Conservation (phyloP, 2,113 vertebrate genomes). For the Pseudonaja textilis region DNA sequence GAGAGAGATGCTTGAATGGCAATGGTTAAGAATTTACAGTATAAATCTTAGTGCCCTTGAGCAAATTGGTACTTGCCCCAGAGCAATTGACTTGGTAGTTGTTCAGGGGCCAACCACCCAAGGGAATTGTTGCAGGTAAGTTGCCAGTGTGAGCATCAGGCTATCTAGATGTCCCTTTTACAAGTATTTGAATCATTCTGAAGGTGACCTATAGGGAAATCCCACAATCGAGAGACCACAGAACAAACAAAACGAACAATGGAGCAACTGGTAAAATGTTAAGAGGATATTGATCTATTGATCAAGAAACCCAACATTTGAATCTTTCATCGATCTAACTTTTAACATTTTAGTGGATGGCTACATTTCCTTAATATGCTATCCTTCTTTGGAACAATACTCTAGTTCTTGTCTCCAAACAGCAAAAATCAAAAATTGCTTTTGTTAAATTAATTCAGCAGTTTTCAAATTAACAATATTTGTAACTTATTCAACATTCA, state of each 20-base stretch:
- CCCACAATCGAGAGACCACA: not conserved
- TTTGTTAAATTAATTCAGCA: not conserved
- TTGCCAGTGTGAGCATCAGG: not conserved
- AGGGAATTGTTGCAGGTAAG: not conserved
- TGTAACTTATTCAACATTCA: not conserved
- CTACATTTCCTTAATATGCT: not conserved
- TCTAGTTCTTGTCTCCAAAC: not conserved
- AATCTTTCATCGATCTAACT: not conserved
- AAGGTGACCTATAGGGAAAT: not conserved
- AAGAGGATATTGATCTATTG: not conserved
- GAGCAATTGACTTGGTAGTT: slow-evolving; percentile 19
- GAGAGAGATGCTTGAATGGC: not conserved
- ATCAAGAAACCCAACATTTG: not conserved
- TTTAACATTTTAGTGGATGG: not conserved
- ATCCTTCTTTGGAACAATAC: not conserved
- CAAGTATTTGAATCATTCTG: not conserved
- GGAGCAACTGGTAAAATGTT: no score
- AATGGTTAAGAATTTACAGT: slow-evolving; percentile 13
- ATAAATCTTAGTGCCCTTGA: slow-evolving; percentile 22
- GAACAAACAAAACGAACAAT: not conserved
- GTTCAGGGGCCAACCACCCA: not conserved
- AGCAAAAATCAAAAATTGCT: not conserved
- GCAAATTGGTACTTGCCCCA: slow-evolving; percentile 19
- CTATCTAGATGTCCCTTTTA: not conserved
- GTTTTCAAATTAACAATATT: not conserved